phyloP scores from a whole-genome alignment of 2,888 invertebrate species.

The Drosophila lacicola region DNA sequence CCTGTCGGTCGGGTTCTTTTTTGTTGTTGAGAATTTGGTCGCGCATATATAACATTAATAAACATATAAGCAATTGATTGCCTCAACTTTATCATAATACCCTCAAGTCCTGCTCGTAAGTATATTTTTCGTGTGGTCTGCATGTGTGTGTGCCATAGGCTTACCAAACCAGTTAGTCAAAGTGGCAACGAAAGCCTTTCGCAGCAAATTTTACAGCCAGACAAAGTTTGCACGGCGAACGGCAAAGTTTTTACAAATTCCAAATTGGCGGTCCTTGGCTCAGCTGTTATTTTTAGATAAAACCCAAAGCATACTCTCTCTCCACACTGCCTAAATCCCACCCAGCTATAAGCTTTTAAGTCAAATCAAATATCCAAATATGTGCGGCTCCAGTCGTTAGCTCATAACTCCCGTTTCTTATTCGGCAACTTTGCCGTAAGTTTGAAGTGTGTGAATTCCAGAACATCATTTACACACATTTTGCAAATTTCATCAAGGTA shows the following conservation, averaged over 20 bases:
- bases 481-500: constrained; percentile 1
- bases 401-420: constrained; percentile 23
- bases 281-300: constrained; percentile 70
- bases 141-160: constrained; percentile 18
- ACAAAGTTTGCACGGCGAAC: constrained; percentile 50
- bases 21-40: constrained; percentile 16
- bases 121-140: neutral
- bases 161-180: constrained; percentile 37
- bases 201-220: constrained; percentile 53
- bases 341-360: constrained; percentile 18
- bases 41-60: neutral
- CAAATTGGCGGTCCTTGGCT: constrained; percentile 53
- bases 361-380: constrained; percentile 34
- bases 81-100: constrained; percentile 56
- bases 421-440: constrained; percentile 29
- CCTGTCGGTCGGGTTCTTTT: constrained; percentile 34
- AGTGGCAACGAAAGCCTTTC: constrained; percentile 38
- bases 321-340: neutral
- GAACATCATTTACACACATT: constrained; percentile 8
- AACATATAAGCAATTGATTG: constrained; percentile 57
- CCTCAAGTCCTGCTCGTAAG: constrained; percentile 4
- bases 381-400: constrained; percentile 27
- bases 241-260: constrained; percentile 56
- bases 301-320: constrained; percentile 24
- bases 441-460: constrained; percentile 21